Base-by-base conservation (phyloP, 1,140 invertebrate genomes). In the Tetramorium simillimum region DNA sequence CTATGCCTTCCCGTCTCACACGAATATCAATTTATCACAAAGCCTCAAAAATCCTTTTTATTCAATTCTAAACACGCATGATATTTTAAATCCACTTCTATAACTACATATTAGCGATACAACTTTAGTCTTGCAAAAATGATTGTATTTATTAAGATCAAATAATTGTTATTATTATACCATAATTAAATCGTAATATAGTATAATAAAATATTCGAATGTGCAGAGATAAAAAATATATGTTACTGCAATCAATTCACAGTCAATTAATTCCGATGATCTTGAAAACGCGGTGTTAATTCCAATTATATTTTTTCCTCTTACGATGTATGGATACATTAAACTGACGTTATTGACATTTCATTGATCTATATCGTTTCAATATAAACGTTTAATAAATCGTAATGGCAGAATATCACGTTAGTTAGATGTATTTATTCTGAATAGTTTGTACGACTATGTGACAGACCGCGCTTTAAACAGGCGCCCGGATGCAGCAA, bases 351-450 rank as follows among this genome's bases (percentile, higher is more conserved):
- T 49, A 24, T 56, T n/a, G 46, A n/a, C 49, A 40, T 69, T 5
- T 60, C 40, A 49, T 21, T 37, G 43, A 14, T 46, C n/a, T 18
- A 46, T 82, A 46, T 14, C n/a, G 3, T n/a, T 82, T 60, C 9
- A 21, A 72, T 4, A 49, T 21, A 21, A 14, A 51, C 14, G 24
- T 9, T 84, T 37, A 73, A 40, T 46, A 73, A 33, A 73, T 73
- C 24, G 16, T 51, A 10, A 72, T 21, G 18, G 1, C 43, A 58
- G 12, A 60, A 81, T 69, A 80, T 49, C 24, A 12, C 24, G 49
- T 28, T 53, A 86, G 81, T 86, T 81, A 86, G 46, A 70, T 21
- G 33, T 77, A 51, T 51, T 86, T 86, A 86, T 81, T 40, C 24
- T 37, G 56, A 86, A 77, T 65, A 80, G 46, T 81, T 43, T 43